Percentiles rank a stretch among this genome's conserved stretches.
Evolutionary conservation across 2,888 invertebrate genomes (phyloP).

Genomic region (Tenthredo amoena): DNA sequence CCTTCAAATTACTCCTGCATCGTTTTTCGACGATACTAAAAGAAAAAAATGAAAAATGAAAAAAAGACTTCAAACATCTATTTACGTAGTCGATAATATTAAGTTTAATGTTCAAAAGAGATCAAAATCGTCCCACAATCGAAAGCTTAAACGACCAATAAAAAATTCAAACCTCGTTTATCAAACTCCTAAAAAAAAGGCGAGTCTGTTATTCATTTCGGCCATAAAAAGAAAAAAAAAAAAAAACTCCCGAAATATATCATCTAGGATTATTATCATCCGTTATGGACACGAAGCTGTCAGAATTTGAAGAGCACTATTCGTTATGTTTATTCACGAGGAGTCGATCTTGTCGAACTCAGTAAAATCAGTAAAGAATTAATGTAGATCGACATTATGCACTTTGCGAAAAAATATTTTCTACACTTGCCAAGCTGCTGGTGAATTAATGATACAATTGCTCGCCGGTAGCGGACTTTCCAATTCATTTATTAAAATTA

Average conservation of each 20-base stretch:
- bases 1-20: not conserved
- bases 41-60: not conserved
- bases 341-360: not conserved
- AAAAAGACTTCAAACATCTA: not conserved
- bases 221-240: not conserved
- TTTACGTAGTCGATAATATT: not conserved
- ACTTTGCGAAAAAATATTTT: not conserved
- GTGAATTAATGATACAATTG: conserved; percentile 26
- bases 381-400: not conserved
- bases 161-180: conserved; percentile 1
- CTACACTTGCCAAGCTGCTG: not conserved
- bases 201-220: not conserved
- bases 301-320: not conserved
- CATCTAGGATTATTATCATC: not conserved
- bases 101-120: not conserved
- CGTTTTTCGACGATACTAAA: not conserved
- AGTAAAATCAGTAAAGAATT: not conserved
- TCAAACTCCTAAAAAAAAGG: not conserved
- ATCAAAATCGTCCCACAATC: not conserved
- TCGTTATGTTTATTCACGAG: not conserved
- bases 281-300: not conserved
- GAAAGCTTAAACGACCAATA: not conserved
- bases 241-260: not conserved
- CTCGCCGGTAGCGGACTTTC: conserved; percentile 3
- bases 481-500: not conserved